phyloP scores from a whole-genome alignment of 2,888 invertebrate genomes.

The Orthosia incerta region DNA sequence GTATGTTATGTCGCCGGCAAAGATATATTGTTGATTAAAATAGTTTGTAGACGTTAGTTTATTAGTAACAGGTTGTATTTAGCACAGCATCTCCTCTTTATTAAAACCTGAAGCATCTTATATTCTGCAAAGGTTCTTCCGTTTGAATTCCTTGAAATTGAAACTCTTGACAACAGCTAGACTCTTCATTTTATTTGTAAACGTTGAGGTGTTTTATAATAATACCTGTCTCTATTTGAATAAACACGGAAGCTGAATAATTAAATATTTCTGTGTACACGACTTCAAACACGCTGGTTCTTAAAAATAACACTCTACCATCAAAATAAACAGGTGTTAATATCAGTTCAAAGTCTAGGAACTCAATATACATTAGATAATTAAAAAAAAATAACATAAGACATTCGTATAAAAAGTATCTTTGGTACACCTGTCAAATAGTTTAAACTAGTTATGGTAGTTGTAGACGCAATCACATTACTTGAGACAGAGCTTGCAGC shows the following conservation, averaged over 20 bases:
- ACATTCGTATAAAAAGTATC: slow-evolving; percentile 50
- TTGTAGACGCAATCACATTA: slow-evolving; percentile 66
- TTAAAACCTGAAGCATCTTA: slow-evolving; percentile 15
- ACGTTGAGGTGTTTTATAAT: slow-evolving; percentile 8
- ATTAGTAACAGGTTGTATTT: slow-evolving; percentile 22
- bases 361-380: slow-evolving; percentile 37
- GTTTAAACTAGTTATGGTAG: slow-evolving; percentile 51
- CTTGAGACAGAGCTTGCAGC: slow-evolving; percentile 49
- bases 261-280: not conserved
- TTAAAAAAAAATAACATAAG: slow-evolving; percentile 43
- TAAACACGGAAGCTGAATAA: slow-evolving; percentile 14
- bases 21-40: slow-evolving; percentile 48
- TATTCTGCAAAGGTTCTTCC: not conserved
- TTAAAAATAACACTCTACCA: not conserved
- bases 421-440: slow-evolving; percentile 60
- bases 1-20: slow-evolving; percentile 34
- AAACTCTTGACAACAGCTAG: slow-evolving; percentile 13
- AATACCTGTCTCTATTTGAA: slow-evolving; percentile 10
- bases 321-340: slow-evolving; percentile 23
- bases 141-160: slow-evolving; percentile 24
- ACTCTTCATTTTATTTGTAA: slow-evolving; percentile 18
- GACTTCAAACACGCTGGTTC: not conserved
- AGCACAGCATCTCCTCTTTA: slow-evolving; percentile 10
- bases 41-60: slow-evolving; percentile 44
- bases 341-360: slow-evolving; percentile 13